Evolutionary conservation across 2,113 vertebrate genomes (phyloP).

Genomic region (Poeciliopsis retropinna): DNA sequence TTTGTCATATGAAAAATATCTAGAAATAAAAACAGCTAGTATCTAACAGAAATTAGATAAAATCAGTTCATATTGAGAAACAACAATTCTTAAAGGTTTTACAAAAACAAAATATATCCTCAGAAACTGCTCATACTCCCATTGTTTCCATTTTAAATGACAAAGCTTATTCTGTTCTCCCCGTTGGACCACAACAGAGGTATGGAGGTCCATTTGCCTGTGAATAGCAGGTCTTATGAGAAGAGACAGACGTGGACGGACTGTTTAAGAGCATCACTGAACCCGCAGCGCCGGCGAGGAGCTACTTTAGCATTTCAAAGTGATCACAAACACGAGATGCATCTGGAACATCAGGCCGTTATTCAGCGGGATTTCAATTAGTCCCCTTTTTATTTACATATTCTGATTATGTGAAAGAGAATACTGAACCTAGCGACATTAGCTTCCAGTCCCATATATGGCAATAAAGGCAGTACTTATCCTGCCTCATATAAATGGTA

Average conservation of each 20-base stretch:
- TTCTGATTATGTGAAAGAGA: conserved; percentile 56
- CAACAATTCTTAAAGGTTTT: conserved; percentile 13
- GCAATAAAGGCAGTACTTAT: not conserved
- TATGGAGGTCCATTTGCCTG: conserved; percentile 50
- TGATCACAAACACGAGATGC: conserved; percentile 13
- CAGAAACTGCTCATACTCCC: not conserved
- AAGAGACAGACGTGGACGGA: conserved; percentile 39
- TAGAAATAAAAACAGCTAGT: not conserved
- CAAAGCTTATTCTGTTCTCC: conserved; percentile 41
- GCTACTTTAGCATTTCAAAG: conserved; percentile 77
- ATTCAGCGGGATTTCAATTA: conserved; percentile 57
- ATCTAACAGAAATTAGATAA: conserved; percentile 5
- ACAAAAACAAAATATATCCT: conserved; percentile 7
- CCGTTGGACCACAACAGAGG: conserved; percentile 40
- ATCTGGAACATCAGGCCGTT: conserved; percentile 25
- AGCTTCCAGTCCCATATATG: conserved; percentile 8
- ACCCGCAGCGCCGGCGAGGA: conserved; percentile 12
- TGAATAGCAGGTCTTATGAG: conserved; percentile 38
- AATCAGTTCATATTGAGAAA: not conserved
- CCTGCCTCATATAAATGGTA: not conserved
- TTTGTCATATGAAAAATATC: not conserved
- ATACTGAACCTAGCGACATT: conserved; percentile 22
- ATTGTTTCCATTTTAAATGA: conserved; percentile 28
- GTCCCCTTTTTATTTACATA: conserved; percentile 32
- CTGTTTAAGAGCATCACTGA: conserved; percentile 49